A percentile compares a stretch with the other conserved stretches of the same genome.
phyloP scores from a whole-genome alignment of 2,113 vertebrate genomes.

The Uropsilus gracilis region DNA sequence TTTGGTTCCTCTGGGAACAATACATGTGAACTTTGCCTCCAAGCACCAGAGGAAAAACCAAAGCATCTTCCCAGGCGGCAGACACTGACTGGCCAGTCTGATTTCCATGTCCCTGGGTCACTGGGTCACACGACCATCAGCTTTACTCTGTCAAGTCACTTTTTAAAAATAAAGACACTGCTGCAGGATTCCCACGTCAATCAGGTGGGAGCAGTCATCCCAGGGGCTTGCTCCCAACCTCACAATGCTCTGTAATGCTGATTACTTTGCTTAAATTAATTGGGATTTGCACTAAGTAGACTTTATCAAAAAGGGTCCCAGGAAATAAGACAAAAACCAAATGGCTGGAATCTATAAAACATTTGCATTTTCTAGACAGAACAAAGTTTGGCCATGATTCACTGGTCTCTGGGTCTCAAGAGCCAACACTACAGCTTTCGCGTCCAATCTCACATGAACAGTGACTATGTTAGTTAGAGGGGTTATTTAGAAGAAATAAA shows the following conservation, averaged over 20 bases:
- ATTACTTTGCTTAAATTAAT: constrained; percentile 15
- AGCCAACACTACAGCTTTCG: not conserved
- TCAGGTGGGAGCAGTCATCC: not conserved
- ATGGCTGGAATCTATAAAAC: not conserved
- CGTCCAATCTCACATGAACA: not conserved
- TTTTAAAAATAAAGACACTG: not conserved
- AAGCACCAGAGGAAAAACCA: too few species aligned
- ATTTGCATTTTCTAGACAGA: not conserved
- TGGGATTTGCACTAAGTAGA: not conserved
- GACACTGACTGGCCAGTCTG: too few species aligned
- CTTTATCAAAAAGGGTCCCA: not conserved
- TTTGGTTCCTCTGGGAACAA: too few species aligned
- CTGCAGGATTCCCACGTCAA: not conserved
- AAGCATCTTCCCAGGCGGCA: too few species aligned
- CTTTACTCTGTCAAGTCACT: not conserved
- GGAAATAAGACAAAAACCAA: constrained; percentile 22
- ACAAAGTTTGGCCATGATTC: not conserved
- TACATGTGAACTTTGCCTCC: too few species aligned
- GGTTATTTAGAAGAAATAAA: too few species aligned
- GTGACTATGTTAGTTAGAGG: too few species aligned
- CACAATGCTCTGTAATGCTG: constrained; percentile 10
- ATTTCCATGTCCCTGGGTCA: not conserved
- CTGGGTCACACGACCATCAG: not conserved
- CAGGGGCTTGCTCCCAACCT: not conserved
- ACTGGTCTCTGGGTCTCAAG: not conserved